Base-by-base conservation (phyloP, 30 jellyfish, hydroid and myxozoan genomes). In the Cassiopea xamachana region DNA sequence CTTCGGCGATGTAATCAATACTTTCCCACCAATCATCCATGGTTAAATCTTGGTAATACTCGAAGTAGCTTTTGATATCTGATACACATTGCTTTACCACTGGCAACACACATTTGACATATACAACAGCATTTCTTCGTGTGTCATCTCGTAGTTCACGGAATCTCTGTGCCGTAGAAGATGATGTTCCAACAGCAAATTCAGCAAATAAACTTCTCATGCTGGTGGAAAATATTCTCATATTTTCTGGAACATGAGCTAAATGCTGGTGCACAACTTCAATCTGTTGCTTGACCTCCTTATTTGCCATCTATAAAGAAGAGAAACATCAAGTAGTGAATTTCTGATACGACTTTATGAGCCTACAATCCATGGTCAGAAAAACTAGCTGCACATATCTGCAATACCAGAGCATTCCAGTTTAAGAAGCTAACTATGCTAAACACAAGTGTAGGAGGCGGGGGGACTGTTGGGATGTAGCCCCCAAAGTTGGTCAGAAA, bases 1-100 rank as follows among this genome's bases (percentile, higher is more conserved):
- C 89, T 77, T 46, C 89, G 1, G 64, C 76, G 77, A 87, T 59
- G 50, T 75, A 87, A 12, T 75, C 89, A 1, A 87, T 27, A 18
- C 84, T 19, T 48, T 87, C 94, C 84, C 89, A 60, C 94, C 94
- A 87, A 16, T 75, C 89, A 75, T 87, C 89, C 62, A 49, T 60
- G 72, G 78, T 60, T 8, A 87, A 62, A 4, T 79, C 89, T 10
- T 59, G 59, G 83, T 75, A 75, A 47, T 87, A 75, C 16, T 87
- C 94, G 46, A 75, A 87, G 51, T 75, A 87, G 73, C 61, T 83
- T 13, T 71, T 72, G 49, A 87, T 62, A 72, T 76, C 83, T 1
- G 89, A n/a, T 7, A 87, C 77, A 55, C 83, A 48, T 8, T 71
- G 75, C 62, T 87, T 87, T 14, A 77, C 83, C 10, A 76, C 74